phyloP scores from a whole-genome alignment of 2,888 invertebrate species.

The Andrena bicolor region DNA sequence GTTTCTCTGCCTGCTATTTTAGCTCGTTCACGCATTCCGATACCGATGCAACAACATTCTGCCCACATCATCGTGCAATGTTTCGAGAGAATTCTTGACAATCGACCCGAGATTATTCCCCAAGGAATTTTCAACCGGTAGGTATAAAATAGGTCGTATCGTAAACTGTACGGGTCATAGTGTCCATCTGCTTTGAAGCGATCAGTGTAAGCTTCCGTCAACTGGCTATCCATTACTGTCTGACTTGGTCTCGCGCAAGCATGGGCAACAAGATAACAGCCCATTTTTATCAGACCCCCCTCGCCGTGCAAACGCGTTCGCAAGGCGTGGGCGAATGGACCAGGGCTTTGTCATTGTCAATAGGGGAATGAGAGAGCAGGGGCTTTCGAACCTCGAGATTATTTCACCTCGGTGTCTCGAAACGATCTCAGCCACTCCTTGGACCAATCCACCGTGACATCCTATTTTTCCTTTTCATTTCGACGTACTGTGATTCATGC shows the following conservation, averaged over 20 bases:
- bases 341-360: conserved; percentile 7
- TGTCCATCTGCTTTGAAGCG: neutral
- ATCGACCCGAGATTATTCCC: neutral
- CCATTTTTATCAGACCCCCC: neutral
- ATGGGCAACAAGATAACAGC: neutral
- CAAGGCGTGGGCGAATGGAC: neutral
- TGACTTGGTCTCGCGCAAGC: neutral
- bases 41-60: neutral
- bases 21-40: neutral
- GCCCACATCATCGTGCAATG: neutral
- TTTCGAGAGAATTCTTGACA: neutral
- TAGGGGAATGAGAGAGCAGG: neutral
- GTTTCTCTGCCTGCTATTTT: neutral
- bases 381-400: conserved; percentile 1
- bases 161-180: too few relatives aligned
- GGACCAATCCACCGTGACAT: neutral
- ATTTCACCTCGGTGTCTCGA: neutral
- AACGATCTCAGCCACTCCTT: neutral
- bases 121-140: neutral
- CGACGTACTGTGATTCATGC: too few relatives aligned
- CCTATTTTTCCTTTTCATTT: neutral
- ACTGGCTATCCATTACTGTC: neutral
- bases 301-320: neutral
- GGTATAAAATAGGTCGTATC: neutral
- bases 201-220: neutral